These are phyloP conservation scores for Amazona finschi DNA, from an alignment of 2,797 vertebrate genomes.

Conservation along the genomic window DNA sequence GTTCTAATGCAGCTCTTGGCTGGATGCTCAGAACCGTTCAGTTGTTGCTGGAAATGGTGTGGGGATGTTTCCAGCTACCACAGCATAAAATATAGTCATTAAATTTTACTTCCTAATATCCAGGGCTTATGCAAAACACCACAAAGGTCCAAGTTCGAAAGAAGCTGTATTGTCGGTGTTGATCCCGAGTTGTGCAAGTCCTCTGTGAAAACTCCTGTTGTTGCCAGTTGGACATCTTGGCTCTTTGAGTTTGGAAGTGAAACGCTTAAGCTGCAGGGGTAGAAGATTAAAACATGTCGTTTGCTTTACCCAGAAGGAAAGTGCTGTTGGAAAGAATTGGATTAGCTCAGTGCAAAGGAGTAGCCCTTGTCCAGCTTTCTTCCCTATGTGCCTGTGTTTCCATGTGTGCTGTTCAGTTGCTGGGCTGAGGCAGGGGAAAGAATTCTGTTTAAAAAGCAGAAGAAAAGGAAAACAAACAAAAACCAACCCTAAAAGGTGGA, in stretches of 20 bases:
- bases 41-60: background rate
- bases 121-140: background rate
- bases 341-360: background rate
- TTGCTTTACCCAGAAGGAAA: background rate
- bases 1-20: background rate
- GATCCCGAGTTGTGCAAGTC: background rate
- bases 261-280: background rate
- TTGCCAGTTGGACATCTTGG: background rate
- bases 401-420: fast-evolving
- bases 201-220: fast-evolving
- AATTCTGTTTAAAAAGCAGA: background rate
- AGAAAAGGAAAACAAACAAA: background rate
- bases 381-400: background rate
- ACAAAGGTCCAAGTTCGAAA: background rate
- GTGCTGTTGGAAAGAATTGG: background rate
- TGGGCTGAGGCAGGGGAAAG: background rate
- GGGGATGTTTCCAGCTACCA: background rate
- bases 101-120: background rate
- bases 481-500: background rate
- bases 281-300: background rate
- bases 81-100: background rate
- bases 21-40: background rate
- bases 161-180: fast-evolving
- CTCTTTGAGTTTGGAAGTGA: background rate
- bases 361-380: background rate